Evolutionary conservation across 2,113 vertebrate genomes (phyloP).

Genomic region (Pseudopipra pipra): DNA sequence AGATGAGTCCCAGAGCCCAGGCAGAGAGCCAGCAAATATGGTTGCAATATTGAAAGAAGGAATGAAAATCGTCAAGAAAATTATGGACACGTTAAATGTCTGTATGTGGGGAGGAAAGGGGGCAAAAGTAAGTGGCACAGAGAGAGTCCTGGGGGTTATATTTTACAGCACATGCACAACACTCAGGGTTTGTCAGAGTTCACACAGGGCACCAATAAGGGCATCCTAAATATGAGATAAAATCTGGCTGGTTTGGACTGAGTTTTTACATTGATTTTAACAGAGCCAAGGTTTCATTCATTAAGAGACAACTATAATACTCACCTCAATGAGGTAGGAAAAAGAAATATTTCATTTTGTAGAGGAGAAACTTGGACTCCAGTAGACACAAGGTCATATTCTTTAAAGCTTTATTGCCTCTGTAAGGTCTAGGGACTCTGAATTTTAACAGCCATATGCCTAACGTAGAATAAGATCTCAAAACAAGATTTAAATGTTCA

Average conservation of each 20-base stretch:
- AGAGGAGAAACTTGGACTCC: not conserved
- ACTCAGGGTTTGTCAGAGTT: not conserved
- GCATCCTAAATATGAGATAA: not conserved
- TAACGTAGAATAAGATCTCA: not conserved
- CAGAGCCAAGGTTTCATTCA: constrained; percentile 9
- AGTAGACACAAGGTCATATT: not conserved
- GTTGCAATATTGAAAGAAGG: constrained; percentile 41
- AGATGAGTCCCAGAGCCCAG: not conserved
- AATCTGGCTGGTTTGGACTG: not conserved
- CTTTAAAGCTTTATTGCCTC: not conserved
- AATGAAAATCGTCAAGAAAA: constrained; percentile 35
- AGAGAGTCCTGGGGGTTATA: not conserved
- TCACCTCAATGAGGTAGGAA: not conserved
- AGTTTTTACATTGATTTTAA: not conserved
- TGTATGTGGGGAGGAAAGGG: not conserved
- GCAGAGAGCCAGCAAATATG: constrained; percentile 40
- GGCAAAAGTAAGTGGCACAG: not conserved
- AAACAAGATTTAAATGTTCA: not conserved
- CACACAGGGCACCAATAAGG: not conserved
- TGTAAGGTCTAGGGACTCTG: not conserved
- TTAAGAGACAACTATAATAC: not conserved
- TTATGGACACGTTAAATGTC: not conserved
- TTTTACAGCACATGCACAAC: not conserved
- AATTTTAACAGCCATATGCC: not conserved
- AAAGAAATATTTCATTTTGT: not conserved